Evolutionary conservation across 1,140 invertebrate genomes (phyloP).

Genomic region (Colletes latitarsis): DNA sequence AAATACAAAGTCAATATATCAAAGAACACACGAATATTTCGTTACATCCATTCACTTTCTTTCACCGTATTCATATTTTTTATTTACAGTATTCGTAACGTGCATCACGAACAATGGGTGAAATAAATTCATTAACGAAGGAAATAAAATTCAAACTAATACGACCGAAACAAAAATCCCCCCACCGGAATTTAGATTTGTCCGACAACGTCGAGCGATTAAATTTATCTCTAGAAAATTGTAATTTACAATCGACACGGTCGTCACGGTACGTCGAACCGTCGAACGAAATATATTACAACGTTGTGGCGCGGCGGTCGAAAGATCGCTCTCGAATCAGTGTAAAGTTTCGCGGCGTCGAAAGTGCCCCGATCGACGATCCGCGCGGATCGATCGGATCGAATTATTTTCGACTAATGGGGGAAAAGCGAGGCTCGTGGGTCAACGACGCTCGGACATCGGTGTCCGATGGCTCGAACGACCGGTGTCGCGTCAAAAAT

Average conservation of each 20-base stretch:
- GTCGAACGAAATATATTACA: neutral
- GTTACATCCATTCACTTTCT: too few species aligned
- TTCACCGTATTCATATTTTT: too few species aligned
- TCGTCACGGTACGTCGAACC: neutral
- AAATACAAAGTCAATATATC: too few species aligned
- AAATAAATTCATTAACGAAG: too few species aligned
- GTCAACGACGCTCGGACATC: constrained; percentile 20
- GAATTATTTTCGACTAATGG: constrained; percentile 1
- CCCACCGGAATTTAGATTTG: too few species aligned
- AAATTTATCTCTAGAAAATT: neutral
- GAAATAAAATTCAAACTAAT: too few species aligned
- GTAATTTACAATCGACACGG: neutral
- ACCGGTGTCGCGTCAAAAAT: constrained; percentile 48
- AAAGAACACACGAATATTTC: too few species aligned
- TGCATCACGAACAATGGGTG: too few species aligned
- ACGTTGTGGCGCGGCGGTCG: neutral
- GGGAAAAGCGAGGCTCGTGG: neutral
- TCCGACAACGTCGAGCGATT: too few species aligned
- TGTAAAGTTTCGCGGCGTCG: neutral
- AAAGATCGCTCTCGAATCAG: neutral
- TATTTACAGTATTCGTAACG: too few species aligned
- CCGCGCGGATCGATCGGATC: constrained; percentile 7
- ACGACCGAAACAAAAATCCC: too few species aligned
- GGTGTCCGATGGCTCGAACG: constrained; percentile 48
- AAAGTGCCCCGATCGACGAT: neutral